A percentile compares a stretch with the other conserved stretches of the same genome.
Evolutionary conservation across 2,888 invertebrate genomes (phyloP).

Genomic region (Orchesella flavescens): DNA sequence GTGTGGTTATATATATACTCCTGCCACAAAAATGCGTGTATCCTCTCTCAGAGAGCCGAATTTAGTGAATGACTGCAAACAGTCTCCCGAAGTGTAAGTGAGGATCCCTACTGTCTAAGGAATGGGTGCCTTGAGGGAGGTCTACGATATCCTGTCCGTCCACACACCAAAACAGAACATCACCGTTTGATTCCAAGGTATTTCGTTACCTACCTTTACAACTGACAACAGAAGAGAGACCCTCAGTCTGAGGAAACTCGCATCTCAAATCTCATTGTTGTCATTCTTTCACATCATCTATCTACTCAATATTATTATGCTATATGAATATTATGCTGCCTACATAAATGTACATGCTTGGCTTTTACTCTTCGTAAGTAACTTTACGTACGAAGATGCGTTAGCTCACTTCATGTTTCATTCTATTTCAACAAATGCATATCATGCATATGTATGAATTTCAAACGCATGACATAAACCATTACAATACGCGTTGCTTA

Average conservation of each 20-base stretch:
- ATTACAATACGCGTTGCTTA: no score
- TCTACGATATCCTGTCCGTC: slow-evolving; percentile 56
- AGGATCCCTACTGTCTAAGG: slow-evolving; percentile 69
- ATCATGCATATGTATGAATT: no score
- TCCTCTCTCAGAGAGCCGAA: slow-evolving; percentile 32
- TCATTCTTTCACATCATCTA: slow-evolving; percentile 13
- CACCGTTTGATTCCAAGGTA: slow-evolving; percentile 52
- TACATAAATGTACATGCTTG: no score
- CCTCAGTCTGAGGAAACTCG: slow-evolving; percentile 38
- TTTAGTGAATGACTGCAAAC: slow-evolving; percentile 58
- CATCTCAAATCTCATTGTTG: slow-evolving; percentile 54
- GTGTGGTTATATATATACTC: slow-evolving; percentile 50
- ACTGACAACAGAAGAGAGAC: slow-evolving; percentile 45
- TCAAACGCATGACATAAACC: no score
- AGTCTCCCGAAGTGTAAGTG: slow-evolving; percentile 52
- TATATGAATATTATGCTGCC: no score
- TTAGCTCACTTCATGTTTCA: no score
- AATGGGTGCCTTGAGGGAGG: slow-evolving; percentile 71
- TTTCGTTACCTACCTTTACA: slow-evolving; percentile 54
- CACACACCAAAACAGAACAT: slow-evolving; percentile 61
- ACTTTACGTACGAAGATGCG: no score
- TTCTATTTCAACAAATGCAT: no score
- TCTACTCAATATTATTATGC: no score
- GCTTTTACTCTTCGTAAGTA: no score
- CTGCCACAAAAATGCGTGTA: slow-evolving; percentile 35